phyloP scores from a whole-genome alignment of 2,113 vertebrate species.

The Hymenochirus boettgeri region DNA sequence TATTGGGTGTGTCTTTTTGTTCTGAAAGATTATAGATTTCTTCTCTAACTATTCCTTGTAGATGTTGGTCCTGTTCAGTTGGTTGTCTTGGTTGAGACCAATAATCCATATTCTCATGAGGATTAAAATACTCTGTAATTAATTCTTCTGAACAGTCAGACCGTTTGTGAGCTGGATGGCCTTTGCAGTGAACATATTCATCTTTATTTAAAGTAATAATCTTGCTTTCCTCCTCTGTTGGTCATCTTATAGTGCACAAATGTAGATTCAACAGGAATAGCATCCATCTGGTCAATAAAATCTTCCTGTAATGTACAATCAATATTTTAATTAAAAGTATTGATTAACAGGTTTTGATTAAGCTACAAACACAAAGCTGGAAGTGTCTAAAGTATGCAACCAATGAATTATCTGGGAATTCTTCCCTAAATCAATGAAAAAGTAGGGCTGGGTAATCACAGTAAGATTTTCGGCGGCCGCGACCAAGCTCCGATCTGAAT shows the following conservation, averaged over 20 bases:
- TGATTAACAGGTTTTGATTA: no score
- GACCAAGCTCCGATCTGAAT: no score
- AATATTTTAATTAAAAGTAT: no score
- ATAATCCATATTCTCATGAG: not conserved
- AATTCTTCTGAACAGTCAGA: conserved; percentile 8
- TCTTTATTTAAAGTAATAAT: conserved; percentile 60
- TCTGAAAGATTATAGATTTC: not conserved
- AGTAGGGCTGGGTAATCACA: no score
- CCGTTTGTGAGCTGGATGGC: conserved; percentile 64
- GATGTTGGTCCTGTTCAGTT: not conserved
- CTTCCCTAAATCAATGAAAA: no score
- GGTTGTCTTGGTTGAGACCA: not conserved
- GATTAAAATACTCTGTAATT: not conserved
- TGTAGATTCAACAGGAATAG: conserved; percentile 62
- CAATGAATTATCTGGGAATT: no score
- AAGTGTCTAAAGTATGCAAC: no score
- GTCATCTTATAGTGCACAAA: conserved; percentile 63
- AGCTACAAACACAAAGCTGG: no score
- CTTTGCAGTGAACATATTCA: conserved; percentile 47
- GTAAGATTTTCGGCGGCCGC: no score
- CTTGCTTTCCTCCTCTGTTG: conserved; percentile 58
- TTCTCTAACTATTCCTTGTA: not conserved
- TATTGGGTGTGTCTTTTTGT: not conserved
- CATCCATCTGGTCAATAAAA: conserved; percentile 55
- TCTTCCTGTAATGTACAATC: conserved; percentile 59